These are phyloP conservation scores for Gryllus longicercus DNA, from an alignment of 2,888 invertebrate species.

Conservation along the genomic window DNA sequence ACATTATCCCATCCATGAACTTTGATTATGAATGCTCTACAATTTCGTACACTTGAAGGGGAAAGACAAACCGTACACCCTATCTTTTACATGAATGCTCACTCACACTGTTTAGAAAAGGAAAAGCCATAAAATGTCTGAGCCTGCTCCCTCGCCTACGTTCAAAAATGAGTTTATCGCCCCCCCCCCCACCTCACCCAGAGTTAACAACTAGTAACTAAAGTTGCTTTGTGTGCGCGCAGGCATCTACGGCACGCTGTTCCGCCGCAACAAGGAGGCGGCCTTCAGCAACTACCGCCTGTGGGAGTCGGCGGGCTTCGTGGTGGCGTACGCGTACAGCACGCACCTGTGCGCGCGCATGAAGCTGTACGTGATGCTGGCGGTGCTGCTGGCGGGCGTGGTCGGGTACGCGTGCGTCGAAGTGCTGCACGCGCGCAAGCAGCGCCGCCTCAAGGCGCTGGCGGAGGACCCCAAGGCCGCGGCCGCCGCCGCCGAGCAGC, in stretches of 20 bases:
- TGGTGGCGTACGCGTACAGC: constrained; percentile 84
- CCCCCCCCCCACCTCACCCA: too few species aligned
- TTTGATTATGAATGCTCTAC: too few species aligned
- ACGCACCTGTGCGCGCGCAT: constrained; percentile 79
- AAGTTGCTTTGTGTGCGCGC: constrained; percentile 40
- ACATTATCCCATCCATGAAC: too few species aligned
- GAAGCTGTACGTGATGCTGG: constrained; percentile 81
- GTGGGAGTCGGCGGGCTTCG: constrained; percentile 88
- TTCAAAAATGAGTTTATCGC: too few species aligned
- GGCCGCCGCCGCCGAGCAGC: constrained; percentile 63
- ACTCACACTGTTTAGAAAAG: too few species aligned
- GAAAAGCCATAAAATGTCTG: too few species aligned
- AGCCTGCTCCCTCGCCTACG: too few species aligned
- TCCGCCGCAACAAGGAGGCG: constrained; percentile 84
- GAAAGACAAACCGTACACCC: too few species aligned
- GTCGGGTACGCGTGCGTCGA: constrained; percentile 77
- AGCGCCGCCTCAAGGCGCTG: constrained; percentile 69
- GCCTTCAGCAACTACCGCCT: constrained; percentile 87
- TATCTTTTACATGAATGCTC: too few species aligned
- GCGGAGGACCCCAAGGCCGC: constrained; percentile 62
- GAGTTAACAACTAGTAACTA: too few species aligned
- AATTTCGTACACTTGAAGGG: too few species aligned
- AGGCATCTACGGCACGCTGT: constrained; percentile 83
- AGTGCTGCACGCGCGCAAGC: constrained; percentile 77
- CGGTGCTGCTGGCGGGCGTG: constrained; percentile 70